Evolutionary conservation across 2,113 vertebrate species (phyloP), one percentile per base, ranked within the genome.

Genomic region (Labeo rohita): DNA sequence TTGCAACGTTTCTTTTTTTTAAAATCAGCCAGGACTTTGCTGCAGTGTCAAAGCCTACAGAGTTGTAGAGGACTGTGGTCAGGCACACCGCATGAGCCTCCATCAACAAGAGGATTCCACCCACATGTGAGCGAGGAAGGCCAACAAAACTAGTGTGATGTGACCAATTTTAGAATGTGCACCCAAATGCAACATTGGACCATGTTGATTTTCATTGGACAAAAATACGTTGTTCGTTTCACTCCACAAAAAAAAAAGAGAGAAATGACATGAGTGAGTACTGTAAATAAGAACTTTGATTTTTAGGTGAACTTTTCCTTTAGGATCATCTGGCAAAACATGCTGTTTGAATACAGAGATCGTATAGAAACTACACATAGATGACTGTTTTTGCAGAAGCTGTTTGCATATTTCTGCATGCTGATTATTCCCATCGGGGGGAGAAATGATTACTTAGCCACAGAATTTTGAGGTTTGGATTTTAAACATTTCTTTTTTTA

Each of bases 1-100:
- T 90, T 89, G 87, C 89, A 92, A 95, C 92, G 90, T 91, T 28
- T 49, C 21, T 65, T 80, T 65, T 65, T 93, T 93, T 91, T 91
- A 84, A 90, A 92, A 94, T 92, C 86, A 86, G 18, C 88, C 82
- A 86, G 90, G 91, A 93, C 92, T 89, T 68, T 59, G 85, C 8
- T 66, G 90, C 89, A 92, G 92, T 92, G 92, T 90, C 89, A 83
- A 84, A 87, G 74, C 87, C 88, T 39, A 84, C 89, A 76, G 79
- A 91, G 88, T 88, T 88, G 84, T 15, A 79, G 85, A 85, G 86
- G 87, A 90, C 90, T 88, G 90, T 87, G 88, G 91, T 90, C 85
- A 86, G 80, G 49, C 84, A 77, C 70, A 86, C 80, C 80, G 13
- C 88, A 87, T 43, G 66, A 73, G 81, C 76, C 80, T 45, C 81